A percentile compares a stretch with the other conserved stretches of the same genome.
Evolutionary conservation across 2,888 invertebrate genomes (phyloP).

Genomic region (Peribatodes rhomboidaria): DNA sequence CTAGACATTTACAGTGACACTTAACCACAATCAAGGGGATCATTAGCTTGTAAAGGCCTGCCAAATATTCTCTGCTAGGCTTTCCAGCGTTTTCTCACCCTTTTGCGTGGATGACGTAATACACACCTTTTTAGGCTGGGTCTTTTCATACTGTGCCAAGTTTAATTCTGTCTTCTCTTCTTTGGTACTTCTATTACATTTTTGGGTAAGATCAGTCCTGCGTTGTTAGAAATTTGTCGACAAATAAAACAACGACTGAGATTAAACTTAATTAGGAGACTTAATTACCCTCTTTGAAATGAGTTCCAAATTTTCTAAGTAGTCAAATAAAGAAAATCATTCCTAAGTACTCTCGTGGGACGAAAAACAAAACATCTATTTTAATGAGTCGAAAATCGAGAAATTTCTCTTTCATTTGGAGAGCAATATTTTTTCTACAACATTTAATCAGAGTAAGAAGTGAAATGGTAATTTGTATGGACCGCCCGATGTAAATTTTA

Average conservation of each 20-base stretch:
- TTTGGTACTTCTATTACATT: background rate
- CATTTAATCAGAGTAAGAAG: slow-evolving; percentile 86
- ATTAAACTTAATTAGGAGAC: background rate
- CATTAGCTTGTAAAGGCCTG: slow-evolving; percentile 84
- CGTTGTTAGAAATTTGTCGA: background rate
- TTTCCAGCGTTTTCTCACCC: slow-evolving; percentile 77
- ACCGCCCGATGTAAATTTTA: slow-evolving; percentile 87
- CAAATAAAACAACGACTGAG: background rate
- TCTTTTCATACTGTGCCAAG: slow-evolving; percentile 69
- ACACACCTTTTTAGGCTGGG: slow-evolving; percentile 76
- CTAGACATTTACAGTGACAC: slow-evolving; percentile 83
- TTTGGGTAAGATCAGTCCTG: background rate
- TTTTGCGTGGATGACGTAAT: slow-evolving; percentile 74
- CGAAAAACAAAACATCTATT: slow-evolving; percentile 78
- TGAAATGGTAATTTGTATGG: slow-evolving; percentile 86
- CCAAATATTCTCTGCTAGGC: slow-evolving; percentile 83
- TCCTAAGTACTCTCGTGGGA: slow-evolving; percentile 47
- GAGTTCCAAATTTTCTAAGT: slow-evolving; percentile 17
- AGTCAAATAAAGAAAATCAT: slow-evolving; percentile 25
- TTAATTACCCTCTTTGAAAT: background rate
- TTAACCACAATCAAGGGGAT: slow-evolving; percentile 85
- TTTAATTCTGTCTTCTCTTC: slow-evolving; percentile 47
- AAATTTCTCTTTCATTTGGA: slow-evolving; percentile 84
- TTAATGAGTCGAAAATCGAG: slow-evolving; percentile 84
- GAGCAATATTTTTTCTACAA: slow-evolving; percentile 86